Percentiles rank a stretch among this genome's conserved stretches.
Evolutionary conservation across 2,888 invertebrate genomes (phyloP).

Genomic region (Tinea trinotella): DNA sequence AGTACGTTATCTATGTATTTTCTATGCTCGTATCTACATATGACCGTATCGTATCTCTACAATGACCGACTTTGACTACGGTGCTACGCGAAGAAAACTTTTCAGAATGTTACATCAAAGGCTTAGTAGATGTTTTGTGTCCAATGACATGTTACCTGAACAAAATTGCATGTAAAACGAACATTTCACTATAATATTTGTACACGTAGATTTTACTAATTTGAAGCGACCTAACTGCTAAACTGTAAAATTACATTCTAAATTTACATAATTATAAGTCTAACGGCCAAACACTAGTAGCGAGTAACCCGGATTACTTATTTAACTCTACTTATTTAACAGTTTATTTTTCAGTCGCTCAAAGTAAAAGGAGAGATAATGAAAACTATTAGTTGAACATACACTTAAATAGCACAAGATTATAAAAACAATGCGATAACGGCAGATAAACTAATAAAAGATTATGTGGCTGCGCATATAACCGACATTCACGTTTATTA

Average conservation of each 20-base stretch:
- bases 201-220: neutral
- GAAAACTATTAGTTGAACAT: neutral
- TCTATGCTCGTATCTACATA: too few species aligned
- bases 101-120: neutral
- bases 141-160: neutral
- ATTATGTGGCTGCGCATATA: neutral
- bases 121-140: neutral
- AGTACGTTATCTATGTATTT: too few species aligned
- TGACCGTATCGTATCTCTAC: too few species aligned
- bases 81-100: neutral
- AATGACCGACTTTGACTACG: neutral
- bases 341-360: neutral
- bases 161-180: constrained; percentile 6
- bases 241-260: constrained; percentile 3
- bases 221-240: neutral
- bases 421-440: neutral
- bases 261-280: constrained; percentile 4
- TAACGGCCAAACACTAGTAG: neutral
- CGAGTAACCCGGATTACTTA: neutral
- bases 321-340: neutral
- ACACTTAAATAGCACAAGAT: neutral
- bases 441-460: neutral
- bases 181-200: neutral
- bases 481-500: too few species aligned
- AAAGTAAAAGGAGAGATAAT: neutral